Evolutionary conservation across 2,797 vertebrate genomes (phyloP).

Genomic region (Graptemys geographica): DNA sequence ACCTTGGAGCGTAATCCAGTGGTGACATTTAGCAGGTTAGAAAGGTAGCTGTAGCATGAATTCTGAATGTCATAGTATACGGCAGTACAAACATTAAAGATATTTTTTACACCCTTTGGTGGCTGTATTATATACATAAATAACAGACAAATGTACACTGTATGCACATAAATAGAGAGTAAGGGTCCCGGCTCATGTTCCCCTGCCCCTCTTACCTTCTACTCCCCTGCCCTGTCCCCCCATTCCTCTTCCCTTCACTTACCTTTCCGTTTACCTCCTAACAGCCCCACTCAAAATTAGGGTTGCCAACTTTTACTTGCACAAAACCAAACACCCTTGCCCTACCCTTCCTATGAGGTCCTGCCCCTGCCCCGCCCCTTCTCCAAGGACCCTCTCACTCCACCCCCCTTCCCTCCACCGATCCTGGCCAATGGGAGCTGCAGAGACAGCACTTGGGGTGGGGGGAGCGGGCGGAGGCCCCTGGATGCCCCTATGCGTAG

Average conservation of each 20-base stretch:
- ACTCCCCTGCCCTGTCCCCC: not conserved
- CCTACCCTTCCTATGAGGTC: too few relatives aligned
- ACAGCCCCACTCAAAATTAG: not conserved
- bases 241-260: too few relatives aligned
- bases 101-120: not conserved
- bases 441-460: too few relatives aligned
- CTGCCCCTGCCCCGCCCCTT: too few relatives aligned
- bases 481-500: too few relatives aligned
- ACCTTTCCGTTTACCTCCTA: too few relatives aligned
- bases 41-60: not conserved
- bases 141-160: not conserved
- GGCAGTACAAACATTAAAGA: not conserved
- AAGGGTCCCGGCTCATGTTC: not conserved
- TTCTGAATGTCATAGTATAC: not conserved
- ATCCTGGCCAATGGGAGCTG: too few relatives aligned
- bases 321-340: too few relatives aligned
- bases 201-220: not conserved
- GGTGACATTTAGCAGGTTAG: not conserved
- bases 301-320: too few relatives aligned
- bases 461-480: too few relatives aligned
- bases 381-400: too few relatives aligned
- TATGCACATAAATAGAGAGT: not conserved
- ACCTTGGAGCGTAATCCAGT: not conserved
- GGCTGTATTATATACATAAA: not conserved
- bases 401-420: too few relatives aligned